Base-by-base conservation (phyloP, 2,888 invertebrate genomes). In the Dromius quadrimaculatus region DNA sequence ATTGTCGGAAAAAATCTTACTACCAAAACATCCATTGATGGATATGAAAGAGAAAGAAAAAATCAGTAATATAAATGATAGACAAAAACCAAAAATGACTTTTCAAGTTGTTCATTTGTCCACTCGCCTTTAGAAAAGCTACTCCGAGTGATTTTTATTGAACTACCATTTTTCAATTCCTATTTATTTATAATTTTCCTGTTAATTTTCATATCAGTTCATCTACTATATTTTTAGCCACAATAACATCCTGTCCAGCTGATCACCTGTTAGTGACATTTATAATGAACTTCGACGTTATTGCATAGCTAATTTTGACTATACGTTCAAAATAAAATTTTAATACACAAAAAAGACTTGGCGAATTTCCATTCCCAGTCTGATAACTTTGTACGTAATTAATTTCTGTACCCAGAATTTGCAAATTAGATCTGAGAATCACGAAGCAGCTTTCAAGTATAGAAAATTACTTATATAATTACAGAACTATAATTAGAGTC, bases 381-480 rank as follows among this genome's bases (percentile, higher is more conserved):
- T 64, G 64, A 64, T 64, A 64, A 64, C 64, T 47, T 20, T 47
- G 64, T n/a, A n/a, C n/a, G n/a, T 64, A 64, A 64, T 64, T 64
- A 64, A 64, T 64, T 47, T 64, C 45, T 11, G 57, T 13, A 8
- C 43, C 43, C 28, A 63, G 43, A 47, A 63, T 28, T 63, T 63
- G 22, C 23, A 43, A 62, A 62, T 62, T n/a, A 62, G 22, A 62
- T 23, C n/a, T 23, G 6, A 38, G 6, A 41, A 63, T 43, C 43
- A 28, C 43, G 62, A 19, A 23, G 43, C 22, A 63, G 28, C 38
- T 61, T 61, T 61, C 28, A 13, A 47, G 20, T 19, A 32, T 15
- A n/a, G 54, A 54, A 54, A 47, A 59, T 34, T 59, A 34, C 17
- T 32, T 34, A 9, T 19, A n/a, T n/a, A n/a, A n/a, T n/a, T n/a